Percentiles rank a stretch among this genome's conserved stretches.
Conservation (phyloP, 2,113 vertebrate species). For the Naja naja region DNA sequence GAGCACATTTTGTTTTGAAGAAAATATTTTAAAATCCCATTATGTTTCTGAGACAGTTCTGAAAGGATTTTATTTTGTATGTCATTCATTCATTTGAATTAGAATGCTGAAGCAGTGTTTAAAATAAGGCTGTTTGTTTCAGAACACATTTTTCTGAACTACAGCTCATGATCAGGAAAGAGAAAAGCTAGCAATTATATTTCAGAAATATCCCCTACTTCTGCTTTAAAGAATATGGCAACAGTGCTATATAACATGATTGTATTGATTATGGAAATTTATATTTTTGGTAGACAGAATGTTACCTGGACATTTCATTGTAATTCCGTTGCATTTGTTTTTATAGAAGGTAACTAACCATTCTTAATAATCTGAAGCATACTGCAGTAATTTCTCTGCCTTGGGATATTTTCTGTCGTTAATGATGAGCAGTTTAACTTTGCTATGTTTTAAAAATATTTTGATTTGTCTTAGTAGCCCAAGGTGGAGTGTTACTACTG, state of each 20-base stretch:
- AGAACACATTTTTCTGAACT: background rate
- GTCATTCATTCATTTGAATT: background rate
- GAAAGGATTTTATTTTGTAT: background rate
- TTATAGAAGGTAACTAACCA: background rate
- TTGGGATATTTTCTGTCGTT: background rate
- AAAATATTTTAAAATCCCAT: background rate
- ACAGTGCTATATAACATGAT: background rate
- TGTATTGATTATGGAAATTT: background rate
- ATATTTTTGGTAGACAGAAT: background rate
- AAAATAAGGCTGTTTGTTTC: background rate
- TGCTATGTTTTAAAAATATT: background rate
- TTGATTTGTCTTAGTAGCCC: background rate
- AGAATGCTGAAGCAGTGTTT: background rate
- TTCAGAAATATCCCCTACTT: background rate
- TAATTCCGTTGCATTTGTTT: background rate
- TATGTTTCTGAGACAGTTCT: background rate
- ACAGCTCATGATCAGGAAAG: background rate
- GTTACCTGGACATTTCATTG: background rate
- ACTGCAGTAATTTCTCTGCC: background rate
- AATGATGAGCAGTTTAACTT: background rate
- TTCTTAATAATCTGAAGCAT: background rate
- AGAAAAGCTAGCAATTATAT: background rate
- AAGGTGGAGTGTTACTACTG: fast-evolving
- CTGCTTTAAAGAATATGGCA: background rate
- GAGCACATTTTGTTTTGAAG: background rate